Percentiles rank a stretch among this genome's conserved stretches.
phyloP scores from a whole-genome alignment of 2,797 vertebrate species.

The Parauchenoglanis punctatus region DNA sequence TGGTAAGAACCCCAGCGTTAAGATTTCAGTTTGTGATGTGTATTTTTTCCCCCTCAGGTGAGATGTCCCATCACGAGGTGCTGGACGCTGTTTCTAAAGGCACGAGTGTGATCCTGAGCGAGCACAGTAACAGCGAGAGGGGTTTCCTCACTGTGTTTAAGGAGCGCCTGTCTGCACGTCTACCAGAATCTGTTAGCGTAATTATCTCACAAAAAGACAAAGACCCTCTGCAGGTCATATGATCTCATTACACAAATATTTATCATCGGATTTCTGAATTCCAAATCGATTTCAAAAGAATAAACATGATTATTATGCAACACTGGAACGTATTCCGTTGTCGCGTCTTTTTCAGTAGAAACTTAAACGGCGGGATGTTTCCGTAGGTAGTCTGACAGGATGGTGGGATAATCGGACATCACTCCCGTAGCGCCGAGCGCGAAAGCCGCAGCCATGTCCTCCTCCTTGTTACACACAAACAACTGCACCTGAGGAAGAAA shows the following conservation, averaged over 20 bases:
- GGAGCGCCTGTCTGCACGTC: constrained; percentile 71
- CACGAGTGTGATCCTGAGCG: constrained; percentile 88
- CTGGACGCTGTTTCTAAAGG: constrained; percentile 86
- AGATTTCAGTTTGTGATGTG: neutral
- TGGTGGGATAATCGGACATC: constrained; percentile 55
- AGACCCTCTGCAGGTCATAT: constrained; percentile 87
- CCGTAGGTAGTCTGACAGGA: constrained; percentile 47
- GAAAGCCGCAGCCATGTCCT: constrained; percentile 51
- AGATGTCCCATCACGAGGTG: constrained; percentile 96
- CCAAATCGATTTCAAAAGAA: constrained; percentile 5
- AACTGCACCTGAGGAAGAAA: constrained; percentile 49
- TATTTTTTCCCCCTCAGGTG: constrained; percentile 74
- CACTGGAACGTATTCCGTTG: neutral
- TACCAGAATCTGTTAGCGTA: constrained; percentile 78
- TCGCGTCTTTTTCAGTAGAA: neutral
- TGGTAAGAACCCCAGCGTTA: too few species aligned
- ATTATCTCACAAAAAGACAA: constrained; percentile 81
- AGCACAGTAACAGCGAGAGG: constrained; percentile 95
- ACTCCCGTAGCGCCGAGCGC: constrained; percentile 53
- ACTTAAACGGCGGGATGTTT: constrained; percentile 48
- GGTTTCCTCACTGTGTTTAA: constrained; percentile 87
- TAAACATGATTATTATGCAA: neutral
- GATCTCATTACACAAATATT: constrained; percentile 40
- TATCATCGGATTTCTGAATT: neutral
- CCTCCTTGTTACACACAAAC: constrained; percentile 57